phyloP scores from a whole-genome alignment of 2,113 vertebrate species.

The Micronisus gabar region DNA sequence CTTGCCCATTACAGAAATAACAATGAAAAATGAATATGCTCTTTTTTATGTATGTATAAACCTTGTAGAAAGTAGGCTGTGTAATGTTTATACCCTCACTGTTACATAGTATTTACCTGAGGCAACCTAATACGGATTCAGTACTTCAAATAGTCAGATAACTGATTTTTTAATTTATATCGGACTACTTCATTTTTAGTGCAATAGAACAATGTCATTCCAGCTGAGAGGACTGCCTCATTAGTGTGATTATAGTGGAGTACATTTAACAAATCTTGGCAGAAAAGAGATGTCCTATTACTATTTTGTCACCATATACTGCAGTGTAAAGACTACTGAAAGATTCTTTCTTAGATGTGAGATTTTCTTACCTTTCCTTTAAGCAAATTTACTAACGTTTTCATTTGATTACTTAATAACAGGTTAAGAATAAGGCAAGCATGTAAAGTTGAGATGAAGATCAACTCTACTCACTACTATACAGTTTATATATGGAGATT shows the following conservation, averaged over 20 bases:
- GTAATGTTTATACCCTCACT: not conserved
- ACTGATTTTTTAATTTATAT: not conserved
- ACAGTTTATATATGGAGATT: not conserved
- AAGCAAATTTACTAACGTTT: not conserved
- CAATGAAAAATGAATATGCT: not conserved
- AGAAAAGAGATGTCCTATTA: not conserved
- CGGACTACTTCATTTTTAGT: not conserved
- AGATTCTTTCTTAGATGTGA: not conserved
- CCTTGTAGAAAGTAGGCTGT: not conserved
- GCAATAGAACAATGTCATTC: not conserved
- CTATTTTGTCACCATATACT: not conserved
- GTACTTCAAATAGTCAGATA: not conserved
- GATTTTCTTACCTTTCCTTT: not conserved
- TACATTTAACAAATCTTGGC: not conserved
- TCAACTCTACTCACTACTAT: not conserved
- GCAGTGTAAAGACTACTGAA: not conserved
- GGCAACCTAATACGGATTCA: not conserved
- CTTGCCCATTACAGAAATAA: not conserved
- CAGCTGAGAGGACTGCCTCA: not conserved
- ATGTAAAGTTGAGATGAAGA: not conserved
- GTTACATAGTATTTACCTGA: not conserved
- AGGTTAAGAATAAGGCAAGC: not conserved
- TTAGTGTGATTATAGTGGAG: not conserved
- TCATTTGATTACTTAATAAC: not conserved
- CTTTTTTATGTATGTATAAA: not conserved